Evolutionary conservation across 1,140 invertebrate species (phyloP).

Genomic region (Drosophila watanabei): DNA sequence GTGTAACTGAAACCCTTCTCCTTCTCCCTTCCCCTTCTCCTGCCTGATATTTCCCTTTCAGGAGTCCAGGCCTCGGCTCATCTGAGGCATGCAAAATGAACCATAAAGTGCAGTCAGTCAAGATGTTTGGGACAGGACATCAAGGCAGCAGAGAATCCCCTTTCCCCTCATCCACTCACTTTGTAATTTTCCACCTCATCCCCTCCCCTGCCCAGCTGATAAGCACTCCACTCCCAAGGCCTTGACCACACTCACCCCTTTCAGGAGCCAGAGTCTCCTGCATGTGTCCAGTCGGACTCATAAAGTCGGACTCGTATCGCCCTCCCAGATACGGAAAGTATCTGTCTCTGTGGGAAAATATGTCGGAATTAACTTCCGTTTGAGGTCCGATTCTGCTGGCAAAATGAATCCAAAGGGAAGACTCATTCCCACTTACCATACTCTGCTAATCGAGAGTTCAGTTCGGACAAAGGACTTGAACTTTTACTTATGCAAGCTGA

Average conservation of each 20-base stretch:
- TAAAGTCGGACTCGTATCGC: conserved; percentile 16
- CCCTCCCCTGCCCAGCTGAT: conserved; percentile 2
- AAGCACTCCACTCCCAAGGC: conserved; percentile 17
- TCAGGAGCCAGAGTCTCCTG: not conserved
- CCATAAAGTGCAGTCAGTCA: conserved; percentile 59
- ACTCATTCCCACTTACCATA: not conserved
- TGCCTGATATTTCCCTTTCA: not conserved
- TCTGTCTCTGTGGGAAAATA: not conserved
- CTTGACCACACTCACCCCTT: conserved; percentile 14
- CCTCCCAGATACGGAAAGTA: not conserved
- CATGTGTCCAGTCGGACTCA: conserved; percentile 2
- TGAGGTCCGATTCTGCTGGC: not conserved
- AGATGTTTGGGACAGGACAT: conserved; percentile 35
- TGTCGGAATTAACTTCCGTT: conserved; percentile 8
- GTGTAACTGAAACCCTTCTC: conserved; percentile 26
- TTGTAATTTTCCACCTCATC: not conserved
- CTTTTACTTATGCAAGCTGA: not conserved
- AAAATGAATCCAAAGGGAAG: not conserved
- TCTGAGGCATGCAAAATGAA: conserved; percentile 59
- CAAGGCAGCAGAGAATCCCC: not conserved
- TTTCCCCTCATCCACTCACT: not conserved
- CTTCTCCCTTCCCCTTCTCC: not conserved
- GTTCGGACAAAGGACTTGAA: not conserved
- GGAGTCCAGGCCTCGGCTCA: conserved; percentile 23
- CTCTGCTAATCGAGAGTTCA: not conserved